Evolutionary conservation across 1,140 invertebrate genomes (phyloP).

Genomic region (Drosophila insularis): DNA sequence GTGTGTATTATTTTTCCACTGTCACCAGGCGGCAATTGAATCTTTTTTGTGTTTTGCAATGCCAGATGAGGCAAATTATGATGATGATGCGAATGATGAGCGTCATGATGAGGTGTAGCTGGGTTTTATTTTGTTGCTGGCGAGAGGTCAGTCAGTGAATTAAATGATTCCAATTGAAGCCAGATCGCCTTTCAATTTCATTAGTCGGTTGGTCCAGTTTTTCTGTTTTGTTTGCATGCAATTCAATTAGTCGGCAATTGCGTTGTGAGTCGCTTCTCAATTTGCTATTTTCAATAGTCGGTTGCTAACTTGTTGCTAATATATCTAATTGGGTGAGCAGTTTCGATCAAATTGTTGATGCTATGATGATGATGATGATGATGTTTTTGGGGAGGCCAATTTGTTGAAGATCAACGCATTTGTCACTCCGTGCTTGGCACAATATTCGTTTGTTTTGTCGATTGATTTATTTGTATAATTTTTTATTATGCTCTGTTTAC

Average conservation of each 20-base stretch:
- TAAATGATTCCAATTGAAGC: conserved; percentile 49
- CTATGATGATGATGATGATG: conserved; percentile 13
- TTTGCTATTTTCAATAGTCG: conserved; percentile 44
- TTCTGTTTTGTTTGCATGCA: conserved; percentile 62
- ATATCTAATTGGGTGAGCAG: conserved; percentile 70
- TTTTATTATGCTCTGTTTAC: conserved; percentile 15
- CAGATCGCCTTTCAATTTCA: conserved; percentile 69
- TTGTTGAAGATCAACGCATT: conserved; percentile 61
- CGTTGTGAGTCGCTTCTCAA: conserved; percentile 67
- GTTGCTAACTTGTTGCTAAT: conserved; percentile 70
- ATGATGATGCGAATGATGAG: conserved; percentile 23
- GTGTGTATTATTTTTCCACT: conserved; percentile 15
- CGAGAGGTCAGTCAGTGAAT: conserved; percentile 45
- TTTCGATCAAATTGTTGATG: conserved; percentile 6
- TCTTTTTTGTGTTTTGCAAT: not conserved
- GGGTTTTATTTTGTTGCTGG: not conserved
- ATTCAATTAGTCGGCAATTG: conserved; percentile 69
- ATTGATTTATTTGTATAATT: conserved; percentile 51
- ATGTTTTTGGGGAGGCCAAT: conserved; percentile 22
- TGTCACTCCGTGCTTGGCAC: conserved; percentile 28
- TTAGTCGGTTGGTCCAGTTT: conserved; percentile 36
- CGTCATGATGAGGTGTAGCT: conserved; percentile 27
- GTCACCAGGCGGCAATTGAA: conserved; percentile 40
- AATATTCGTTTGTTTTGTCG: conserved; percentile 9
- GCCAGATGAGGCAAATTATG: conserved; percentile 20